Evolutionary conservation across 2,797 vertebrate species (phyloP), one percentile per base, ranked within the genome.

Genomic region (Cossypha niveicapilla): DNA sequence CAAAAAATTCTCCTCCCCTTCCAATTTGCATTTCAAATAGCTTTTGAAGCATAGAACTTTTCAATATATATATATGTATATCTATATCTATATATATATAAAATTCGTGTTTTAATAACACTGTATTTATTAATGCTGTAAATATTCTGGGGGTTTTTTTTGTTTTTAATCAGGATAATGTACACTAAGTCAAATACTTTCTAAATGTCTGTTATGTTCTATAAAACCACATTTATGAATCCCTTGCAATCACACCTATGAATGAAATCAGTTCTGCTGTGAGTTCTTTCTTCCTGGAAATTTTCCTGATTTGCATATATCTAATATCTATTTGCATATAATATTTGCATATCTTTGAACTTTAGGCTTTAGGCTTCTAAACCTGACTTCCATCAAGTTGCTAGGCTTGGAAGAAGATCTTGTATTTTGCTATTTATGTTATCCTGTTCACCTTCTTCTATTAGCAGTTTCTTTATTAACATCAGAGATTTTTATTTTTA

Each of bases 91-190:
- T 39, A 39, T 71, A 37, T 37, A 37, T 10, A 37, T 37, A 37
- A 37, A 37, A 37, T 37, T 37, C 5, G 35, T 37, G 35, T 37
- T 37, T 37, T 37, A 37, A 37, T 37, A n/a, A 30, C 14, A 30
- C 25, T 24, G 3, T 60, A 6, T 62, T 88, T 81, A 51, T 21
- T 21, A 47, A 16, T 70, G 25, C 9, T 78, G 24, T 70, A 53
- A 76, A 35, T 77, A 70, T 44, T 71, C 17, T 61, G 13, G 17
- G 11, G 10, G 2, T 2, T 5, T 28, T 39, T 77, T 60, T 8
- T 1, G 0, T 17, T 63, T 63, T 45, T 32, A 74, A 61, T 32
- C 11, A 35, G 28, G 6, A 27, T 41, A 35, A 19, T 1, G 2
- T 24, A 24, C 48, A 42, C 4, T 25, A 53, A 53, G 9, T 56